A percentile compares a stretch with the other conserved stretches of the same genome.
phyloP scores from a whole-genome alignment of 2,113 vertebrate species.

The Melanerpes aurifrons region DNA sequence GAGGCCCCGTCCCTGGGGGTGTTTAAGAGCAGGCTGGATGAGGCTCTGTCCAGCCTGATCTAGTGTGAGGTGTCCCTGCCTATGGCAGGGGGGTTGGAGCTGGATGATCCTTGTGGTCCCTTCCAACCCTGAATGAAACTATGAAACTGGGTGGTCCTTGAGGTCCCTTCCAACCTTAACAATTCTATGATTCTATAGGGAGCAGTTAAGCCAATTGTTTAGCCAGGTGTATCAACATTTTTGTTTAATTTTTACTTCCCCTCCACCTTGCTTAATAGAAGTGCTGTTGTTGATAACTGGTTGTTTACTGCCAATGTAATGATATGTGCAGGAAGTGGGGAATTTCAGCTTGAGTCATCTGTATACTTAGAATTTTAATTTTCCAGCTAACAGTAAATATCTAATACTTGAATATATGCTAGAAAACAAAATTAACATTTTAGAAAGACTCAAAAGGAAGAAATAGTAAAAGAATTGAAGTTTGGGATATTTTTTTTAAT shows the following conservation, averaged over 20 bases:
- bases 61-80: too few species aligned
- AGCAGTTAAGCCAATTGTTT: neutral
- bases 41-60: too few species aligned
- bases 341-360: neutral
- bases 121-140: too few species aligned
- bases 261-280: neutral
- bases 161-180: too few species aligned
- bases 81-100: too few species aligned
- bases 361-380: neutral
- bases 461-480: neutral
- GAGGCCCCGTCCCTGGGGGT: too few species aligned
- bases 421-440: neutral
- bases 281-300: neutral
- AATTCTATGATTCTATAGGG: too few species aligned
- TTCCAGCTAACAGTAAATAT: neutral
- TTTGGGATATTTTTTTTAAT: rapidly evolving
- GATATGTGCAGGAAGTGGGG: neutral
- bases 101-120: too few species aligned
- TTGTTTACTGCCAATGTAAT: neutral
- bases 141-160: too few species aligned
- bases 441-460: neutral
- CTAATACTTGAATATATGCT: neutral
- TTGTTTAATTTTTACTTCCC: neutral
- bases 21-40: too few species aligned
- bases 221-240: neutral